A percentile compares a stretch with the other conserved stretches of the same genome.
Conservation (phyloP, 2,797 vertebrate genomes). For the Podargus strigoides region DNA sequence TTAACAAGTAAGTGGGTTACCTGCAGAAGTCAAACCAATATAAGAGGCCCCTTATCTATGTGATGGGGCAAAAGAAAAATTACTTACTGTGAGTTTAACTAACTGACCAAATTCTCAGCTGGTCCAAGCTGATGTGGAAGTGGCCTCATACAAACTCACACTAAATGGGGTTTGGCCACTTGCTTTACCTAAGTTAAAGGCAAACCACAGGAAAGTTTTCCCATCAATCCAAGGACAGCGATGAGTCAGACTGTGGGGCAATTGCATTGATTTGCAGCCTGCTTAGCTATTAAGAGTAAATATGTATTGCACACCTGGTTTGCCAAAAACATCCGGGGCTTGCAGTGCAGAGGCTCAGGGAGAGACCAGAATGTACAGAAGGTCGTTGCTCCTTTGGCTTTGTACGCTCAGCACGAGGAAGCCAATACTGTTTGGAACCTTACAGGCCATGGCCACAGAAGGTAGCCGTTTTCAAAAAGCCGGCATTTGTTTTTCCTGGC, state of each 20-base stretch:
- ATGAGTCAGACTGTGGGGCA: background rate
- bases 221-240: background rate
- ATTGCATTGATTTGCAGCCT: background rate
- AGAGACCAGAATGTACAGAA: background rate
- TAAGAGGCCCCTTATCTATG: background rate
- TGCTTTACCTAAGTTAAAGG: background rate
- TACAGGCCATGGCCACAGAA: background rate
- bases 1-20: constrained; percentile 80
- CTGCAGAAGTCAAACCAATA: fast-evolving
- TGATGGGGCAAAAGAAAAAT: background rate
- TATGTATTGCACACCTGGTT: background rate
- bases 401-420: background rate
- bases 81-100: background rate
- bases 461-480: background rate
- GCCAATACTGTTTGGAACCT: background rate
- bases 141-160: background rate
- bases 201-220: background rate
- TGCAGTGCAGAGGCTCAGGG: background rate
- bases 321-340: constrained; percentile 23
- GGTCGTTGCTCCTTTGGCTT: constrained; percentile 7
- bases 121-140: background rate
- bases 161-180: background rate
- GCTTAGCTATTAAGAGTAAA: constrained; percentile 55
- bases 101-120: background rate
- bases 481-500: background rate